These are phyloP conservation scores for Cephus sareptanus DNA, from an alignment of 2,888 invertebrate genomes.

Conservation along the genomic window DNA sequence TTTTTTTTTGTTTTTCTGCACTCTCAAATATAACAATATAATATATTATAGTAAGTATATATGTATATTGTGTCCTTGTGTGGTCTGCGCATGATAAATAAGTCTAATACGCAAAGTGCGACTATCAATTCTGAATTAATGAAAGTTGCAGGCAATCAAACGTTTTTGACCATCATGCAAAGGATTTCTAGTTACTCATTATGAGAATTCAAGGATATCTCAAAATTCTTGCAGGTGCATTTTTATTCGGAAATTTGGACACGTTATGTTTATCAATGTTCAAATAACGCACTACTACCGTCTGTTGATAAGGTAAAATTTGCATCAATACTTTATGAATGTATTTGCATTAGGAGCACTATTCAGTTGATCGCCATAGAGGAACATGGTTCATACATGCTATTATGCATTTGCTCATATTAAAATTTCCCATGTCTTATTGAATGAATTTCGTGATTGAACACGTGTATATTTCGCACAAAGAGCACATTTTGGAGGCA, in stretches of 20 bases:
- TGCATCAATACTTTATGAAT: background rate
- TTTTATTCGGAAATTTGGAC: background rate
- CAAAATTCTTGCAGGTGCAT: background rate
- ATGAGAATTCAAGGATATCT: background rate
- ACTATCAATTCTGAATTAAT: background rate
- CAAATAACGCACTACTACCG: background rate
- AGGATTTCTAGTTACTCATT: background rate
- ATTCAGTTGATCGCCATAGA: background rate
- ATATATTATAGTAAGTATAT: background rate
- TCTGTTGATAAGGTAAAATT: background rate
- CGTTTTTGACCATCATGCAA: background rate
- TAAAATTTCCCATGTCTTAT: background rate
- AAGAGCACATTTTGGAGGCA: background rate
- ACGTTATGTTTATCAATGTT: background rate
- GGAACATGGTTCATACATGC: background rate
- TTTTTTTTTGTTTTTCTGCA: background rate
- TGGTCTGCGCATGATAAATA: background rate
- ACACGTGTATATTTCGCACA: background rate
- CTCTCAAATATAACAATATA: background rate
- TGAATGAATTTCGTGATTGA: background rate
- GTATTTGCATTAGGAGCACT: background rate
- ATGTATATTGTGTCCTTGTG: background rate
- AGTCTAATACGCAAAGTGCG: background rate
- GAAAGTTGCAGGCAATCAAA: background rate
- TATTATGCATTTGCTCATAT: background rate